Evolutionary conservation across 2,797 vertebrate genomes (phyloP).

Genomic region (Aldrovandia affinis): DNA sequence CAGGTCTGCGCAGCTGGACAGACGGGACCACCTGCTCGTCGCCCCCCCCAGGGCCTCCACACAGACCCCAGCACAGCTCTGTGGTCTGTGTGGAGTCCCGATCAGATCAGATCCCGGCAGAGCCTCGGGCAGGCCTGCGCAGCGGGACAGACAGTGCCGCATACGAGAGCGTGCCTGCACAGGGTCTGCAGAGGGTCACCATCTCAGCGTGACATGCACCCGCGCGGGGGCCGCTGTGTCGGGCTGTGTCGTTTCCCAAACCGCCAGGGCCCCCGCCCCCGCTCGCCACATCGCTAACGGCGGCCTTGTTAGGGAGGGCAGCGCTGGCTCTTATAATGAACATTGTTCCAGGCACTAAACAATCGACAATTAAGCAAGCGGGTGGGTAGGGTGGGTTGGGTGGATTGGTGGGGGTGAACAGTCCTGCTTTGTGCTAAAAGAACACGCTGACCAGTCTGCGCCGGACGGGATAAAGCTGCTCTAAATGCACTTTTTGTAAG

Average conservation of each 20-base stretch:
- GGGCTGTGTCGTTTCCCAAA: neutral
- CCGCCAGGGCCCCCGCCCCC: no score
- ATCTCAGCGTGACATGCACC: no score
- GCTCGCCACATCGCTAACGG: no score
- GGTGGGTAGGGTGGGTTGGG: neutral
- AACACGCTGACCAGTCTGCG: conserved; percentile 56
- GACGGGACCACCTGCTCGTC: no score
- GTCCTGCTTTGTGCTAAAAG: conserved; percentile 65
- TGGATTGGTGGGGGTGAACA: conserved; percentile 50
- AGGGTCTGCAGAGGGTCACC: no score
- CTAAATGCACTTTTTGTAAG: conserved; percentile 46
- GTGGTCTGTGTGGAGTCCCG: no score
- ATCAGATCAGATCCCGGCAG: no score
- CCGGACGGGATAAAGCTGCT: conserved; percentile 50
- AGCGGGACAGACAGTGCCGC: no score
- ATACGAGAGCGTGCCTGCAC: no score
- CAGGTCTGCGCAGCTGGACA: no score
- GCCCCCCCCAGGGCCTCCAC: neutral
- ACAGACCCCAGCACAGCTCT: no score
- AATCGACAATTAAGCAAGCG: conserved; percentile 64
- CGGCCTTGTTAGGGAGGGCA: neutral
- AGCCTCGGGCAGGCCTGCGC: no score
- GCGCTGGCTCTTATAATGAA: neutral
- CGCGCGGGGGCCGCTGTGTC: conserved; percentile 34
- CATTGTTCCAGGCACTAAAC: conserved; percentile 52